Evolutionary conservation across 2,888 invertebrate genomes (phyloP), one percentile per base, ranked within the genome.

Genomic region (Eilema sororculum): DNA sequence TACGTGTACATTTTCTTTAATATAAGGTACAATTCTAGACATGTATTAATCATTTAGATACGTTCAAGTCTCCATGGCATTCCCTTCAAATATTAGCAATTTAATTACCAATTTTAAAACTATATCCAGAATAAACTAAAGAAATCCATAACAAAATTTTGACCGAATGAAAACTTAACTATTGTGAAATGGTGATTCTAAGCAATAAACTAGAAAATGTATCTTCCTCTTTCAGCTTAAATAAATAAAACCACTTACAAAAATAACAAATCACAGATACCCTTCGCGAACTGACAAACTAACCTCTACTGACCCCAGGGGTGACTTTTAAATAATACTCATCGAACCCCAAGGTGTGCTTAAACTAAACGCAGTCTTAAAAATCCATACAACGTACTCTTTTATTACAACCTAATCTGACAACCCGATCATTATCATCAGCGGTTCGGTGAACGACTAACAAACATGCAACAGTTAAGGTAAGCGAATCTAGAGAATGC

Each of bases 261-360:
- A 88, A 86, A 87, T 89, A 93, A 91, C 91, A 87, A 94, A 95
- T 95, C 95, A 95, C 95, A 95, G 94, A 93, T 93, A 92, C 86
- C 90, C 85, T 87, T 90, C 86, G 79, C 89, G 85, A 93, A 91
- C 91, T 90, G 89, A 88, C 82, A 76, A 80, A 84, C 80, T 86
- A 86, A 81, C 74, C 66, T 65, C 78, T 81, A 80, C 58, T 77
- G 67, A 77, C 76, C 78, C 46, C 73, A 6, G 66, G 77, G 78
- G 78, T 68, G 77, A 77, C 66, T 74, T 78, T 72, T 68, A 77
- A 80, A 68, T 78, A 84, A 80, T 80, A 82, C 78, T 82, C 67
- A 72, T 79, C 77, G 57, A 82, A 76, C 80, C 79, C 81, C 75
- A 69, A 68, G 78, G 81, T 74, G 78, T 77, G 80, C 91, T 90